These are phyloP conservation scores for Pseudorectes ferrugineus DNA, from an alignment of 2,113 vertebrate species.

Conservation along the genomic window DNA sequence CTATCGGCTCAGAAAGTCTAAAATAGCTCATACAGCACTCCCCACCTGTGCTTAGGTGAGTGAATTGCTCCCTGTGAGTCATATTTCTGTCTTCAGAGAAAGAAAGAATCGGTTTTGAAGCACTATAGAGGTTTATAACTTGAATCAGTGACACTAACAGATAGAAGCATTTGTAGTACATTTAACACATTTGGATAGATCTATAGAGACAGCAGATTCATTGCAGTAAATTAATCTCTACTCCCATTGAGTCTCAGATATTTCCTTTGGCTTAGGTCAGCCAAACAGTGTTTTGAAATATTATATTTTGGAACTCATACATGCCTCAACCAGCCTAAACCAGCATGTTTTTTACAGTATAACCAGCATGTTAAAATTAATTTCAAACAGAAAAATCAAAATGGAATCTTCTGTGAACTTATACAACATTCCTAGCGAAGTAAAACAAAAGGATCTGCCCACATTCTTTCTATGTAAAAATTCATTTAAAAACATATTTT, in stretches of 20 bases:
- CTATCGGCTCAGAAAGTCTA: not conserved
- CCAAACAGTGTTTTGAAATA: not conserved
- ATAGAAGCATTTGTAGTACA: not conserved
- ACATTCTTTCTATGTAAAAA: not conserved
- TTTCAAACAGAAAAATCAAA: not conserved
- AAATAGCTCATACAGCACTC: not conserved
- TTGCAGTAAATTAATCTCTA: not conserved
- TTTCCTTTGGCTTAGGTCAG: not conserved
- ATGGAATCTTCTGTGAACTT: not conserved
- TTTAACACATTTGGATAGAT: not conserved
- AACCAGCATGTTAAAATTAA: not conserved
- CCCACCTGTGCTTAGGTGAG: not conserved
- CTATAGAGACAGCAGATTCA: not conserved
- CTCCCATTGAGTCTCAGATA: fast-evolving
- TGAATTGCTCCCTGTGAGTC: not conserved
- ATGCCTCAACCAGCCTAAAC: not conserved
- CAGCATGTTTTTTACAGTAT: not conserved
- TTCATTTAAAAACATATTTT: not conserved
- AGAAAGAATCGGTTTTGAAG: not conserved
- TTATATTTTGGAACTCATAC: not conserved
- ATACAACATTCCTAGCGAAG: not conserved
- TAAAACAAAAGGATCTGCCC: not conserved
- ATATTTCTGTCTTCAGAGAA: not conserved
- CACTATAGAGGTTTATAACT: not conserved
- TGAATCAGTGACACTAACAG: not conserved